Evolutionary conservation across 2,797 vertebrate genomes (phyloP).

Genomic region (Adelosebastes latens): DNA sequence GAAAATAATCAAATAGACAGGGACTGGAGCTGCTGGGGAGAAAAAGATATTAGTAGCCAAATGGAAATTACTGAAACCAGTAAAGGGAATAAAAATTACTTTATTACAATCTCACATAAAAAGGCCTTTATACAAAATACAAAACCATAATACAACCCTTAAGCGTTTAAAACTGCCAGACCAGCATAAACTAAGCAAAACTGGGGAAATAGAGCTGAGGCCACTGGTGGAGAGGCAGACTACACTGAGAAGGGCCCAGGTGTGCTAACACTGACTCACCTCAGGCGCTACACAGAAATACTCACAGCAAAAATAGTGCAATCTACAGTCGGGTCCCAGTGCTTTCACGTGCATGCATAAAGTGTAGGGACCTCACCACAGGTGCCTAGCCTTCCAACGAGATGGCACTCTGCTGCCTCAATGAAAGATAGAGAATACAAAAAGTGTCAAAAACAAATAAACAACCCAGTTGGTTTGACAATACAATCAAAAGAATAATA

Average conservation of each 20-base stretch:
- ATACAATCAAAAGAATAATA: not conserved
- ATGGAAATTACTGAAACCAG: not conserved
- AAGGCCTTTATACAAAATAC: too few relatives aligned
- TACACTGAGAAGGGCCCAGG: not conserved
- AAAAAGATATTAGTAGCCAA: not conserved
- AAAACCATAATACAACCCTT: too few relatives aligned
- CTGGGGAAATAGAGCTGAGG: not conserved
- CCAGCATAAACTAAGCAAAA: not conserved
- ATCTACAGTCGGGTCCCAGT: not conserved
- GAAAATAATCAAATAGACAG: not conserved
- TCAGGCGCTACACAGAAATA: not conserved
- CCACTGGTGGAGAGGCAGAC: not conserved
- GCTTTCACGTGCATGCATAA: not conserved
- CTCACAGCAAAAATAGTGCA: not conserved
- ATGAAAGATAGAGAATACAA: not conserved
- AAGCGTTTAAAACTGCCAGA: not conserved
- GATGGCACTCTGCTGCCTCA: not conserved
- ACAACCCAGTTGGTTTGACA: not conserved
- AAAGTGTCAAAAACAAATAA: not conserved
- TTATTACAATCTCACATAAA: too few relatives aligned
- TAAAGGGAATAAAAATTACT: not conserved
- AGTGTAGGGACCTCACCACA: not conserved
- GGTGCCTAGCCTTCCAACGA: rapidly evolving
- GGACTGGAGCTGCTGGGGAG: not conserved
- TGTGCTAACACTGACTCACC: not conserved